A percentile compares a stretch with the other conserved stretches of the same genome.
Evolutionary conservation across 2,888 invertebrate genomes (phyloP).

Genomic region (Hipparchia semele): DNA sequence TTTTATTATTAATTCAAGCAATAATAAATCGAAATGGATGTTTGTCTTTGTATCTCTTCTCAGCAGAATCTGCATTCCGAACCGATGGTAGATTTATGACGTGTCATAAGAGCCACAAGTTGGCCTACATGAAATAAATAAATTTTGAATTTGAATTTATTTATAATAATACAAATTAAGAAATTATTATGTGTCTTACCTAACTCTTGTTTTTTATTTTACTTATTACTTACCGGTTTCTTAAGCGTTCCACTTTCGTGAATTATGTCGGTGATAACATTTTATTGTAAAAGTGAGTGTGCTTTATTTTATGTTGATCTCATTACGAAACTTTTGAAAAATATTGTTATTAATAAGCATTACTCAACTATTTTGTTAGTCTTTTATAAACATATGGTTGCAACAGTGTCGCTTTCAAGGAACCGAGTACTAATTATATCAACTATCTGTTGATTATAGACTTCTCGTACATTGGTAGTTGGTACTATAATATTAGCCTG

Average conservation of each 20-base stretch:
- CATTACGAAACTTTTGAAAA: neutral
- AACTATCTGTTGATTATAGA: neutral
- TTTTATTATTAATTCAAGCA: too few relatives aligned
- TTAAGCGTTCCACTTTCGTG: slow-evolving; percentile 13
- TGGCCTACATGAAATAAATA: too few relatives aligned
- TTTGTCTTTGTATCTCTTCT: neutral
- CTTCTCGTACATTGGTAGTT: neutral
- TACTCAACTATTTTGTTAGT: neutral
- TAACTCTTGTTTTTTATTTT: slow-evolving; percentile 8
- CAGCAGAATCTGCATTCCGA: too few relatives aligned
- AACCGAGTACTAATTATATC: neutral
- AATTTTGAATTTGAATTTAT: too few relatives aligned
- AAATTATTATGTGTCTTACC: neutral
- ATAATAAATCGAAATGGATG: neutral
- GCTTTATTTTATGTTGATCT: neutral
- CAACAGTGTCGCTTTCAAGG: neutral
- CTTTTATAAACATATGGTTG: neutral
- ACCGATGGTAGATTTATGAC: too few relatives aligned
- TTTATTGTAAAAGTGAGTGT: slow-evolving; percentile 15
- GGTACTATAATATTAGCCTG: too few relatives aligned
- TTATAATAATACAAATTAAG: slow-evolving; percentile 3
- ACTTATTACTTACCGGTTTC: neutral
- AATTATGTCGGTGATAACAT: slow-evolving; percentile 8
- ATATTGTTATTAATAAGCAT: neutral
- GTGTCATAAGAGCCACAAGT: too few relatives aligned